phyloP scores from a whole-genome alignment of 2,113 vertebrate genomes.

The Ahaetulla prasina region DNA sequence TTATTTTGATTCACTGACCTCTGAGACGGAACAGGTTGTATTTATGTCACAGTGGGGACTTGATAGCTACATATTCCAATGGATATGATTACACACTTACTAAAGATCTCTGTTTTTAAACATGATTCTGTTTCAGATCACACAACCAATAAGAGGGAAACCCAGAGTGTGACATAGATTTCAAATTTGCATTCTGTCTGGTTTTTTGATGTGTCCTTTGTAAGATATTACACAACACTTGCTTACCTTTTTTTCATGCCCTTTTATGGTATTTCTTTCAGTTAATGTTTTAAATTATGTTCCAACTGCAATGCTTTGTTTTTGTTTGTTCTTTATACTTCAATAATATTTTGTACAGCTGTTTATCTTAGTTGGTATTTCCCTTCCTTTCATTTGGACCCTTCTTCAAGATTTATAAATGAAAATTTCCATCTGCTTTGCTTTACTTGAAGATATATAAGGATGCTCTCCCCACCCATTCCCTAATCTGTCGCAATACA shows the following conservation, averaged over 20 bases:
- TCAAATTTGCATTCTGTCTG: neutral
- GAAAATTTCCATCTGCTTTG: neutral
- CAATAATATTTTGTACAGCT: neutral
- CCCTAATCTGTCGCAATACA: neutral
- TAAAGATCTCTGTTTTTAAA: slow-evolving; percentile 21
- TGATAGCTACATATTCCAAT: slow-evolving; percentile 7
- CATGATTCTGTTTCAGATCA: slow-evolving; percentile 21
- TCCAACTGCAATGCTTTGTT: too few species aligned
- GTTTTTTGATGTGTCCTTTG: neutral
- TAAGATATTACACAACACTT: neutral
- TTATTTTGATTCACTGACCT: slow-evolving; percentile 33
- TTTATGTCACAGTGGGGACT: slow-evolving; percentile 14
- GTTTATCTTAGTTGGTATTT: neutral
- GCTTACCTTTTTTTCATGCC: neutral
- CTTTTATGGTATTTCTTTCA: neutral
- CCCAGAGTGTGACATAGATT: neutral
- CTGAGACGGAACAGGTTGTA: slow-evolving; percentile 19
- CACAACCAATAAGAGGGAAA: neutral
- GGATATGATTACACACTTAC: slow-evolving; percentile 7
- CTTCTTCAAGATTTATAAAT: neutral
- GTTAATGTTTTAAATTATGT: neutral
- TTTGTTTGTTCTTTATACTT: neutral
- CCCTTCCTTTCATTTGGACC: neutral
- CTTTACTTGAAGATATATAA: neutral
- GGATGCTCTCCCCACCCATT: neutral